phyloP scores from a whole-genome alignment of 2,797 vertebrate genomes.

The Clarias platycephalus region DNA sequence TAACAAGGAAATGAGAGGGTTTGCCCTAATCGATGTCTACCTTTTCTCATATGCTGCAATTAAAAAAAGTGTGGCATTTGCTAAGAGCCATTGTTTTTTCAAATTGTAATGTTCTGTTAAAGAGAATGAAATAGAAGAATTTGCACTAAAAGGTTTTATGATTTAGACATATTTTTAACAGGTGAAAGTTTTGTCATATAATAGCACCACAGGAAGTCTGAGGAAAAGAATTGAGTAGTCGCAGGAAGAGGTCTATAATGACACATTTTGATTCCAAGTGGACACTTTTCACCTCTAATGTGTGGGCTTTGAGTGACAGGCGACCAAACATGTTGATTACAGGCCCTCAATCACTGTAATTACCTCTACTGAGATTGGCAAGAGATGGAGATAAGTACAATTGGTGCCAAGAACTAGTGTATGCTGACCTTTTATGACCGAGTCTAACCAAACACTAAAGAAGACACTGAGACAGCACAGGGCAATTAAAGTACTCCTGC shows the following conservation, averaged over 20 bases:
- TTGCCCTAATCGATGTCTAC: background rate
- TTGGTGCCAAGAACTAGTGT: slow-evolving; percentile 42
- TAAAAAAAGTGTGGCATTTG: background rate
- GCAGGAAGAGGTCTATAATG: slow-evolving; percentile 25
- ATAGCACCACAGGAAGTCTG: background rate
- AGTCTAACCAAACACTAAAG: slow-evolving; percentile 45
- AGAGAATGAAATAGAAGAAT: background rate
- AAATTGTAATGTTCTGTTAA: background rate
- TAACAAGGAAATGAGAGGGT: background rate
- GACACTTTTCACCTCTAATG: slow-evolving; percentile 47
- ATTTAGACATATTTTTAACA: slow-evolving; percentile 1
- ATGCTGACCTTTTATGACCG: slow-evolving; percentile 55
- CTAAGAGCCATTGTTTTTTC: background rate
- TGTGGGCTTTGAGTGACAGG: slow-evolving; percentile 52
- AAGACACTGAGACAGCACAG: slow-evolving; percentile 34
- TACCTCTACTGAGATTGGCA: slow-evolving; percentile 52
- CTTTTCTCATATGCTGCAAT: background rate
- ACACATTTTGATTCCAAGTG: slow-evolving; percentile 39
- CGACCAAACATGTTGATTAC: slow-evolving; percentile 55
- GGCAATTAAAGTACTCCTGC: slow-evolving; percentile 35
- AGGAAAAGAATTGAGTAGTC: background rate
- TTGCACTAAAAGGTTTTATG: background rate
- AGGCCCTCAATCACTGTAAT: slow-evolving; percentile 59
- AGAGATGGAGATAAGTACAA: slow-evolving; percentile 47
- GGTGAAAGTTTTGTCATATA: slow-evolving; percentile 20